phyloP scores from a whole-genome alignment of 37 sponge, comb jelly and placozoan genomes.

The Petrosia ficiformis region DNA sequence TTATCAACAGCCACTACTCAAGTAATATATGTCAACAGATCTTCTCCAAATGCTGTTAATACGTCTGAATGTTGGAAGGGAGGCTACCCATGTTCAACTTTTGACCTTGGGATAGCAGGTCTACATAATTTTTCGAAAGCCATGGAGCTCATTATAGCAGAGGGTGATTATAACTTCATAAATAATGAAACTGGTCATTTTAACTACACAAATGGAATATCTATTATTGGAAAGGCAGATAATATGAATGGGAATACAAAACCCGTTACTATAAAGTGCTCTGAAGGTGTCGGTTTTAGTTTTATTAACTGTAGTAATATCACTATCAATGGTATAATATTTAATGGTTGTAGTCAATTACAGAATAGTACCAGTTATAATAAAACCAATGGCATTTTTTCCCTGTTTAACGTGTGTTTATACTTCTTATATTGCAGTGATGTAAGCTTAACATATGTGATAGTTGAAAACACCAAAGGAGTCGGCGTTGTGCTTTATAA shows the following conservation, averaged over 20 bases:
- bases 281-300: background rate
- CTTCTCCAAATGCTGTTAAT: background rate
- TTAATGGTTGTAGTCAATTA: background rate
- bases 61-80: background rate
- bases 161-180: background rate
- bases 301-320: background rate
- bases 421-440: constrained; percentile 40
- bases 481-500: constrained; percentile 45
- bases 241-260: too few species aligned
- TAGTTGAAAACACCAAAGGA: constrained; percentile 18
- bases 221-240: background rate
- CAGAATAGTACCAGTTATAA: constrained; percentile 5
- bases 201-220: background rate
- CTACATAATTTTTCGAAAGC: background rate
- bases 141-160: background rate
- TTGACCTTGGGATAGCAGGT: background rate
- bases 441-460: constrained; percentile 13
- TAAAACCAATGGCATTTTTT: background rate
- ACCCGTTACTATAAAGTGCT: background rate
- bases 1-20: background rate
- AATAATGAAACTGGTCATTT: background rate
- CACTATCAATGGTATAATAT: background rate
- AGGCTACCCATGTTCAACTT: background rate
- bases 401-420: constrained; percentile 8
- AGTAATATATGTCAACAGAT: background rate